phyloP scores from a whole-genome alignment of 2,113 vertebrate genomes.

The Rana temporaria region DNA sequence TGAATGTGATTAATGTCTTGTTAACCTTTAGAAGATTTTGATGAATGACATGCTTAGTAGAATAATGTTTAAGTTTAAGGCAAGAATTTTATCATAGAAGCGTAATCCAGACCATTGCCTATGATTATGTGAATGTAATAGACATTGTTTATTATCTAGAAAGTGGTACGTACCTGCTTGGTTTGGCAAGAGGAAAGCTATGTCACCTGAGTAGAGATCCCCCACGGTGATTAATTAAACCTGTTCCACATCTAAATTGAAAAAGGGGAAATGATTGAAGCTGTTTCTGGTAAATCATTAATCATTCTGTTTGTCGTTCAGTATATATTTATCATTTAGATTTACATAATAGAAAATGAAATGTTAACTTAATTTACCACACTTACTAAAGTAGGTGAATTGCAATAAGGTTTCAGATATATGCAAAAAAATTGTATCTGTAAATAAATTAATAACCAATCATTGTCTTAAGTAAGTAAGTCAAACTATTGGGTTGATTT shows the following conservation, averaged over 20 bases:
- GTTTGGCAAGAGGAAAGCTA: background rate
- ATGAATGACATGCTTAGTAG: conserved; percentile 22
- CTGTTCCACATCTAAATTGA: conserved; percentile 19
- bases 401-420: no score
- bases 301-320: conserved; percentile 2
- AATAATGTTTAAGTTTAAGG: background rate
- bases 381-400: no score
- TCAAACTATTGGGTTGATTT: no score
- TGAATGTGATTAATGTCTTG: conserved; percentile 40
- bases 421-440: no score
- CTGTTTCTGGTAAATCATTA: conserved; percentile 14
- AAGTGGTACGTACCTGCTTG: background rate
- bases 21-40: conserved; percentile 33
- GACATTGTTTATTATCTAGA: conserved; percentile 30
- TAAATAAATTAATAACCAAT: no score
- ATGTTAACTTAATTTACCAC: background rate
- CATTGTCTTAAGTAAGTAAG: no score
- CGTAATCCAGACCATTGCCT: background rate
- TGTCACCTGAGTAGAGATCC: conserved; percentile 28
- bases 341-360: conserved; percentile 10
- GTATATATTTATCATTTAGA: background rate
- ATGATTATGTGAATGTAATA: conserved; percentile 8
- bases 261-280: conserved; percentile 4
- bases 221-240: conserved; percentile 31
- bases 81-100: conserved; percentile 8